phyloP scores from a whole-genome alignment of 1,140 invertebrate species.

The Cherax quadricarinatus region DNA sequence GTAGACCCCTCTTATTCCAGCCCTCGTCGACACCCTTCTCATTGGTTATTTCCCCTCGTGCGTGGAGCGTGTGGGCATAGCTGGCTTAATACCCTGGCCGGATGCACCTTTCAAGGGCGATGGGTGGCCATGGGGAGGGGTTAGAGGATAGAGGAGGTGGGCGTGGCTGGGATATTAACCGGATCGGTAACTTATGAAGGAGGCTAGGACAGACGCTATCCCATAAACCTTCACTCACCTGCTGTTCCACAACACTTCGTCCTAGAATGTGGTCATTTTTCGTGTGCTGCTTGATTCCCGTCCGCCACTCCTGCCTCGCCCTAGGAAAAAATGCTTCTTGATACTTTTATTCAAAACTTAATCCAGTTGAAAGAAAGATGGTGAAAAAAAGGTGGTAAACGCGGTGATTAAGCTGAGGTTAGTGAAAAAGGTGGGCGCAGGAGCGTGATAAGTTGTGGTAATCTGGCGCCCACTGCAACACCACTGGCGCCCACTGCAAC shows the following conservation, averaged over 20 bases:
- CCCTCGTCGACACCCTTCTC: not conserved
- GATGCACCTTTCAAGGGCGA: too few relatives aligned
- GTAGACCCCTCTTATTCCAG: constrained; percentile 17
- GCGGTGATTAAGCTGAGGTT: not conserved
- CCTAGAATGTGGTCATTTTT: constrained; percentile 12
- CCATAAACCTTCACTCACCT: not conserved
- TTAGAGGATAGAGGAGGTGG: too few relatives aligned
- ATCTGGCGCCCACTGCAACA: not conserved
- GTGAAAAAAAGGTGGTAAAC: constrained; percentile 12
- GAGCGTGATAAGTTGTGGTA: constrained; percentile 13
- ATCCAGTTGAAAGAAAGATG: not conserved
- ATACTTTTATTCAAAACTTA: not conserved
- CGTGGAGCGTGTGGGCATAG: too few relatives aligned
- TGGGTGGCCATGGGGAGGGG: too few relatives aligned
- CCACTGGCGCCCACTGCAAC: not conserved
- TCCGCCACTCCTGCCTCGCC: not conserved
- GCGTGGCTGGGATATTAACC: not conserved
- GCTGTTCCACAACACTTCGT: constrained; percentile 29
- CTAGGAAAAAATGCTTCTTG: not conserved
- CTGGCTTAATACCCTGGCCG: too few relatives aligned
- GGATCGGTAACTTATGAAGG: constrained; percentile 33
- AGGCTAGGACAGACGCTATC: not conserved
- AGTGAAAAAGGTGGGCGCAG: not conserved
- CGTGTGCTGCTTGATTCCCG: constrained; percentile 9
- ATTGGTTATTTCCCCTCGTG: not conserved